These are phyloP conservation scores for Elgonia sp. DNA, from an alignment of 2,888 invertebrate species.

Conservation along the genomic window DNA sequence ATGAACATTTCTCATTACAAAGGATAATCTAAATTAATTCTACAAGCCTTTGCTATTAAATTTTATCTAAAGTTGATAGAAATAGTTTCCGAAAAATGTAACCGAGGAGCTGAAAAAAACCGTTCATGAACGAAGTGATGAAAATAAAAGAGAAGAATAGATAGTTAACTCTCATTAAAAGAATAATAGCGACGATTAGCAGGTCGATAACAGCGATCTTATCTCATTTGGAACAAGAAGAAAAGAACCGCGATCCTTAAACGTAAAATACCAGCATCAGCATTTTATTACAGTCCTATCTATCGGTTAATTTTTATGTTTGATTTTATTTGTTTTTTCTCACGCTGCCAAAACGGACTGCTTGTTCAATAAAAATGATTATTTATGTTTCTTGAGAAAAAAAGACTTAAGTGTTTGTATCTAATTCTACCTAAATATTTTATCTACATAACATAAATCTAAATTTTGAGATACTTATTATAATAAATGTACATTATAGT, in stretches of 20 bases:
- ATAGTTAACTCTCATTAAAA: constrained; percentile 42
- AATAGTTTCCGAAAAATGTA: constrained; percentile 35
- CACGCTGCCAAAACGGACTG: constrained; percentile 10
- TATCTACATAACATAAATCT: too few relatives aligned
- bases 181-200: constrained; percentile 45
- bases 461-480: too few relatives aligned
- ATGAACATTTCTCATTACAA: constrained; percentile 29
- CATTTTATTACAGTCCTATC: constrained; percentile 62
- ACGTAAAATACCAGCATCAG: constrained; percentile 60
- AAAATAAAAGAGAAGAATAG: constrained; percentile 37
- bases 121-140: constrained; percentile 12
- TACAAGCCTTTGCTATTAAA: constrained; percentile 43
- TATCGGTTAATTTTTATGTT: constrained; percentile 42
- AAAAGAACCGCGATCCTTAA: constrained; percentile 7
- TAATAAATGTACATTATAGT: too few relatives aligned
- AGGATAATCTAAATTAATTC: constrained; percentile 49
- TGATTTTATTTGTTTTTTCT: constrained; percentile 16
- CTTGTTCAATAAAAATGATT: neutral
- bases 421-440: too few relatives aligned
- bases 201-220: constrained; percentile 27
- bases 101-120: constrained; percentile 6
- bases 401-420: too few relatives aligned
- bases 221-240: constrained; percentile 27
- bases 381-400: too few relatives aligned
- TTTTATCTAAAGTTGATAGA: constrained; percentile 42